Evolutionary conservation across 2,797 vertebrate genomes (phyloP).

Genomic region (Chelmon rostratus): DNA sequence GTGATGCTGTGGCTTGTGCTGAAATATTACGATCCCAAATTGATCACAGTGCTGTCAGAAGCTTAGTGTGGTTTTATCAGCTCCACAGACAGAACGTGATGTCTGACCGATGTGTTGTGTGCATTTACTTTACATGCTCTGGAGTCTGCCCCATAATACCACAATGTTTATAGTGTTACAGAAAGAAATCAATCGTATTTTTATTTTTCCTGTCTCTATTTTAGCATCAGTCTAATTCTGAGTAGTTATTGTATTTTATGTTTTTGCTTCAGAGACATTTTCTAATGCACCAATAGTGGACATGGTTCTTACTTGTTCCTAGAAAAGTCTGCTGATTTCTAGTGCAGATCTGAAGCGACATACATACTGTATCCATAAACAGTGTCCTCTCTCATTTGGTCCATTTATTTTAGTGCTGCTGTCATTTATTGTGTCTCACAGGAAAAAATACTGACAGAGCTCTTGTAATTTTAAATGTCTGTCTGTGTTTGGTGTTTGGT

Average conservation of each 20-base stretch:
- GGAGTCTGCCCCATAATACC: background rate
- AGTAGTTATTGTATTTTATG: background rate
- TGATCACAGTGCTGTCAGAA: background rate
- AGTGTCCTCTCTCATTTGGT: slow-evolving; percentile 9
- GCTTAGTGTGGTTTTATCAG: background rate
- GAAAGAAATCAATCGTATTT: background rate
- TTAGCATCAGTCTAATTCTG: slow-evolving; percentile 13
- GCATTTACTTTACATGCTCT: background rate
- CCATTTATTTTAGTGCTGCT: slow-evolving; percentile 34
- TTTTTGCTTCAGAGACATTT: slow-evolving; percentile 12
- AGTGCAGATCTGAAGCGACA: slow-evolving; percentile 19
- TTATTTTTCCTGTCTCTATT: slow-evolving; percentile 11
- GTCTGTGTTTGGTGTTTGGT: slow-evolving; percentile 65
- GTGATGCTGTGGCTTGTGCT: slow-evolving; percentile 1
- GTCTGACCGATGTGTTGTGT: background rate
- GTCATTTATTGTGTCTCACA: slow-evolving; percentile 49
- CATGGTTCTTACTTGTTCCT: background rate
- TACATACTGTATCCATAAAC: slow-evolving; percentile 3
- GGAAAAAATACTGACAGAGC: slow-evolving; percentile 23
- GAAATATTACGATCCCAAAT: slow-evolving; percentile 6
- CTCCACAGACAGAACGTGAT: background rate
- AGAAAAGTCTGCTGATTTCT: background rate
- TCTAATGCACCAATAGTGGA: background rate
- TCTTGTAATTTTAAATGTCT: slow-evolving; percentile 58
- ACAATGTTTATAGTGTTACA: background rate